Evolutionary conservation across 2,113 vertebrate genomes (phyloP).

Genomic region (Coracopsis vasa): DNA sequence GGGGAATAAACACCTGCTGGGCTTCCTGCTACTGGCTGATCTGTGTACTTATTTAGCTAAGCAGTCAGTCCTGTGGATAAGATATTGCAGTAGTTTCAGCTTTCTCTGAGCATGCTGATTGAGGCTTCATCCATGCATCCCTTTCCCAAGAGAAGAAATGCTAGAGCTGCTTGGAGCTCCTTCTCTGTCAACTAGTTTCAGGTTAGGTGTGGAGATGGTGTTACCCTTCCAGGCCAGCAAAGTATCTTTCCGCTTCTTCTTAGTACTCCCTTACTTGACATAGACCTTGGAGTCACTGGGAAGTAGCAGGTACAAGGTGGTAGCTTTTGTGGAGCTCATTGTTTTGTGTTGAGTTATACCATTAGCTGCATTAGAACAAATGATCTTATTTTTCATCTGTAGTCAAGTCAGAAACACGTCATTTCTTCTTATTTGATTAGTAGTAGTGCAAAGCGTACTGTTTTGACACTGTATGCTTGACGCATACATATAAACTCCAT

Average conservation of each 20-base stretch:
- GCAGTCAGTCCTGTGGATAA: not conserved
- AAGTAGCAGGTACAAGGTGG: not conserved
- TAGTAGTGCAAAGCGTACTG: not conserved
- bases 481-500: accelerated
- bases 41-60: not conserved
- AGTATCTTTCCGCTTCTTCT: not conserved
- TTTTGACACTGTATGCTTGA: not conserved
- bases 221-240: not conserved
- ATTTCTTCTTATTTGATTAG: not conserved
- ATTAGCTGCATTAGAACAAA: not conserved
- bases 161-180: not conserved
- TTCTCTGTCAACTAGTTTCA: not conserved
- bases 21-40: not conserved
- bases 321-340: not conserved
- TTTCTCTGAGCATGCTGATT: not conserved
- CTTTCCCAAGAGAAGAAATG: not conserved
- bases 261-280: not conserved
- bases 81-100: not conserved
- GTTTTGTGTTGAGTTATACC: not conserved
- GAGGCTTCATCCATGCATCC: not conserved
- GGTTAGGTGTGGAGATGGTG: not conserved
- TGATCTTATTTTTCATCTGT: not conserved
- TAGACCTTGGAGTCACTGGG: not conserved
- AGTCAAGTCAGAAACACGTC: not conserved
- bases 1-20: not conserved